Evolutionary conservation across 1,140 invertebrate genomes (phyloP), one percentile per base, ranked within the genome.

Genomic region (Dinothrombium tinctorium): DNA sequence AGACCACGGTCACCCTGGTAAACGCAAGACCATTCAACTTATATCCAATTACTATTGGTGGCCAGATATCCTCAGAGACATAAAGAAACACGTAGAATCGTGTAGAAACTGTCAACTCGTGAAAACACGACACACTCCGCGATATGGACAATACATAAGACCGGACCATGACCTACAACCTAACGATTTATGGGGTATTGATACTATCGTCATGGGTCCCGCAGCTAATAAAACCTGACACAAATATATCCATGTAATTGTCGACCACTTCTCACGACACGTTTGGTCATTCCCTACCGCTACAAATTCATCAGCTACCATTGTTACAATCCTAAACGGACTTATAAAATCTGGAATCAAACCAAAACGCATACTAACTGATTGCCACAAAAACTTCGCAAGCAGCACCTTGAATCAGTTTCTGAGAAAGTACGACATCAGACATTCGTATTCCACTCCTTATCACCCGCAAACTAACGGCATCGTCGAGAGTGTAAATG

Each of bases 341-440:
- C 11, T 3, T 12, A 47, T 47, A 15, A 35, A 40, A 39, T 33
- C 45, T 2, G 8, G 20, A 3, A 43, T 43, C 2, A 3, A 29
- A 5, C 45, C 48, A 6, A 31, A 26, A 28, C 24, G 26, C 19
- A 8, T 49, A 4, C 31, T 47, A 37, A 42, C 43, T 2, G 54
- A 56, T 31, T 52, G 56, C 40, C 50, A 51, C 17, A 47, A 51
- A 4, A n/a, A n/a, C n/a, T n/a, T n/a, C n/a, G n/a, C n/a, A n/a
- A 29, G 28, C 28, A 14, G 14, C 14, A 14, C 28, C 9, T n/a
- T n/a, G 28, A 14, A 9, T 9, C 28, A 14, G 28, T 9, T 9
- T 29, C 28, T n/a, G 9, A 14, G 14, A 9, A 14, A 14, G 14
- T 9, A 29, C n/a, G n/a, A n/a, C n/a, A n/a, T n/a, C n/a, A n/a